phyloP scores from a whole-genome alignment of 2,113 vertebrate species.

The Leucosticte australis region DNA sequence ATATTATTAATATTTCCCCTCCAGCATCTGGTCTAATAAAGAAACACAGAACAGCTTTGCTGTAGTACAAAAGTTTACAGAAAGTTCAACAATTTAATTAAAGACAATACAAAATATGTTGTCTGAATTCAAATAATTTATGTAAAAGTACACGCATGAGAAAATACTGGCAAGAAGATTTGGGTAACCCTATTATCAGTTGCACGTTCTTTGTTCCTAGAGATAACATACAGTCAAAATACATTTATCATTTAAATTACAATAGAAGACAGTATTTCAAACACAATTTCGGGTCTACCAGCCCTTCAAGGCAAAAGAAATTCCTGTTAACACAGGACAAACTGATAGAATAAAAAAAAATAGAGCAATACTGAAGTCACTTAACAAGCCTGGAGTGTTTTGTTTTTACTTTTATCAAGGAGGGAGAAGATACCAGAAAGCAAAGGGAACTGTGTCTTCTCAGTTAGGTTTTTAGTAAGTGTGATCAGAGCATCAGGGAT shows the following conservation, averaged over 20 bases:
- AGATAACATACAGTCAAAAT: constrained; percentile 8
- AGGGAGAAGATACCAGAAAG: background rate
- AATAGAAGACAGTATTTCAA: constrained; percentile 28
- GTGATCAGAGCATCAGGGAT: background rate
- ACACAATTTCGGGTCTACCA: constrained; percentile 5
- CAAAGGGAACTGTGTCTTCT: background rate
- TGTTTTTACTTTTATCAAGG: background rate
- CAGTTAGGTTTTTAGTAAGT: background rate
- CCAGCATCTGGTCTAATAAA: constrained; percentile 60
- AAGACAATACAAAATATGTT: constrained; percentile 58
- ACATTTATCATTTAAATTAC: constrained; percentile 19
- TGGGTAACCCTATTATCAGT: background rate
- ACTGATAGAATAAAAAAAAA: background rate
- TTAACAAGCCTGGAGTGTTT: background rate
- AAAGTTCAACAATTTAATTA: constrained; percentile 49
- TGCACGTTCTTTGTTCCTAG: background rate
- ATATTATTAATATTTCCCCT: constrained; percentile 42
- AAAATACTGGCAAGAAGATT: background rate
- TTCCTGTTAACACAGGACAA: background rate
- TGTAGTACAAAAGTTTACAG: constrained; percentile 47
- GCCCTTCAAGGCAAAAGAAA: background rate
- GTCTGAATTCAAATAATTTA: constrained; percentile 47
- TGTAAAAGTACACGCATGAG: constrained; percentile 46
- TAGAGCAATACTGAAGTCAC: background rate
- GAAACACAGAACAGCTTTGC: constrained; percentile 60